Evolutionary conservation across 1,140 invertebrate genomes (phyloP), one percentile per base, ranked within the genome.

Genomic region (Drosophila rufa): DNA sequence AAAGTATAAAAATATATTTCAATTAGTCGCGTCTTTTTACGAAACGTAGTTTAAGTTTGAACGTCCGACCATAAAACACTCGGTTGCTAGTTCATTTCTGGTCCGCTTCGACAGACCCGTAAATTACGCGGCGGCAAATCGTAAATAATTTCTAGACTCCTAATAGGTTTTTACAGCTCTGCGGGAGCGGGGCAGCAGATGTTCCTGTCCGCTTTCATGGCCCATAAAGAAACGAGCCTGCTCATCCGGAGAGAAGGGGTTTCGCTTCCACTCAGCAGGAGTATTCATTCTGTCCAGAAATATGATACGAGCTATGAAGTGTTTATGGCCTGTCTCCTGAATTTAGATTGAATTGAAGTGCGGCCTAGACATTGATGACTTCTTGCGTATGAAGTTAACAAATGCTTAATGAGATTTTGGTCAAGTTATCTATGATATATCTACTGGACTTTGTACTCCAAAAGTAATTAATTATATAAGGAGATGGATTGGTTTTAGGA

Each of bases 111-210:
- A 82, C 67, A 71, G 47, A 64, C 73, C 89, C 84, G 81, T 89
- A 89, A 89, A 89, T 89, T 90, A 89, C 71, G 69, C 69, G 58
- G 43, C 58, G 78, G 73, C 67, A 61, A 78, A 84, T 90, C 84
- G 84, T 89, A 89, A 89, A 89, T 87, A 84, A 87, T 89, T 78
- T 85, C 48, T 78, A 59, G 84, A 87, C 84, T 78, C 68, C 77
- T 83, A 78, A 89, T 87, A 79, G 83, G 60, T 73, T 82, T 82
- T 74, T 82, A 50, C 75, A 57, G 66, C 61, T 58, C 55, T 48
- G 27, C 42, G n/a, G 56, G 25, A 36, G 17, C 40, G 47, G 42
- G 15, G 46, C 50, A 60, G 57, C 84, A 87, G 84, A 87, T 89
- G 84, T 89, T 87, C 33, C 47, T 50, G 42, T 30, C 58, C 42